Base-by-base conservation (phyloP, 2,797 vertebrate genomes). In the Pteronotus mesoamericanus region DNA sequence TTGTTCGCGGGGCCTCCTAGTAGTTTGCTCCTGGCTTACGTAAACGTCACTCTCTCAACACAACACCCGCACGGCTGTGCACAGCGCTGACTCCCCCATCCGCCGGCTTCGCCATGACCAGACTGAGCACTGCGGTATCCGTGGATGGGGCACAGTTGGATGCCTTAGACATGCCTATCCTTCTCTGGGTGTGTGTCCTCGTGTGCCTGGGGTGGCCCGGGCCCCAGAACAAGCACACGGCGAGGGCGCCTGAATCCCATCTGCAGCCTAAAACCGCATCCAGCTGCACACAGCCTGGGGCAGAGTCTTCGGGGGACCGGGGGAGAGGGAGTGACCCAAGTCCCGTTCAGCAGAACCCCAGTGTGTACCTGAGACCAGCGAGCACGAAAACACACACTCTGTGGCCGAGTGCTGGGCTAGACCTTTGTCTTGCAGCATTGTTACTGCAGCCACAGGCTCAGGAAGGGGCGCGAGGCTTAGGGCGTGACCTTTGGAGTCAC, bases 271-370 rank as follows among this genome's bases (percentile, higher is more conserved):
- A 29, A 68, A 22, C 22, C 74, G 26, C 1, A 8, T 6, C 7
- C 55, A 7, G 42, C 21, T 29, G 8, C 12, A 18, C 0, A 0
- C 0, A 32, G 12, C n/a, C 1, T 0, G 21, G 11, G 42, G 44
- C 53, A 46, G 44, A n/a, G 6, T 6, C 0, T 1, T n/a, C 0
- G 0, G 48, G n/a, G n/a, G n/a, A n/a, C n/a, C n/a, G n/a, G n/a
- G n/a, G n/a, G n/a, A n/a, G n/a, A n/a, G 19, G 19, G 24, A 29
- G 29, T 11, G 5, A 61, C 14, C 2, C n/a, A 2, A 5, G 24
- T 53, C 29, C 16, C 32, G 5, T 16, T 66, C 83, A 57, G 46
- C n/a, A 44, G 55, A 34, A 15, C 26, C 22, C 0, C 1, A 0
- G 26, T 0, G 46, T 55, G 26, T n/a, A n/a, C 48, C 7, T 6